Percentiles rank a stretch among this genome's conserved stretches.
Evolutionary conservation across 2,888 invertebrate genomes (phyloP).

Genomic region (Nymphalis polychloros): DNA sequence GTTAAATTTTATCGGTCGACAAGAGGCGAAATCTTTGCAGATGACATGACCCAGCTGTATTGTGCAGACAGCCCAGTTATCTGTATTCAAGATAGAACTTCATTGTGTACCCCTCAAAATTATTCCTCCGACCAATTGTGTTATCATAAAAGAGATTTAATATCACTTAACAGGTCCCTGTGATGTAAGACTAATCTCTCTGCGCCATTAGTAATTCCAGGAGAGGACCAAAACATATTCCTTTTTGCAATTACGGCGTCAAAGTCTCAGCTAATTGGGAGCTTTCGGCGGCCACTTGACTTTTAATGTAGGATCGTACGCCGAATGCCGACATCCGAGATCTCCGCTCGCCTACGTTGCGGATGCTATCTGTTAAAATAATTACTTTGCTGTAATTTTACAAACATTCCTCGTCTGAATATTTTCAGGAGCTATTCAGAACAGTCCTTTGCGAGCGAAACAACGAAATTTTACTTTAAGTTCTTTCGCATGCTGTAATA

Average conservation of each 20-base stretch:
- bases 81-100: conserved; percentile 67
- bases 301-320: conserved; percentile 61
- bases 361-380: conserved; percentile 47
- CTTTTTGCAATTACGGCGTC: conserved; percentile 73
- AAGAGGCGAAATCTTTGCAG: conserved; percentile 62
- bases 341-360: conserved; percentile 47
- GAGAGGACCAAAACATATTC: conserved; percentile 68
- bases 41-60: conserved; percentile 61
- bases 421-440: conserved; percentile 49
- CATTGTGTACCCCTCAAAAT: conserved; percentile 60
- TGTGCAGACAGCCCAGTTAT: conserved; percentile 57
- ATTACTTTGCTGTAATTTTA: conserved; percentile 43
- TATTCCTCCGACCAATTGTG: neutral
- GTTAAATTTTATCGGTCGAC: conserved; percentile 38
- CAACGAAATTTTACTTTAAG: conserved; percentile 1
- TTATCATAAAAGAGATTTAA: conserved; percentile 9
- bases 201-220: conserved; percentile 62
- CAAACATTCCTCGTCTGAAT: conserved; percentile 52
- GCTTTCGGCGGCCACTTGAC: conserved; percentile 71
- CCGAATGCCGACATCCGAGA: conserved; percentile 44
- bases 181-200: conserved; percentile 36
- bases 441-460: conserved; percentile 20
- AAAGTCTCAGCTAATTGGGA: conserved; percentile 77
- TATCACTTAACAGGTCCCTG: conserved; percentile 4
- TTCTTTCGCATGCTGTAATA: conserved; percentile 2